Evolutionary conservation across 2,113 vertebrate species (phyloP), one percentile per base, ranked within the genome.

Genomic region (Panthera uncia): DNA sequence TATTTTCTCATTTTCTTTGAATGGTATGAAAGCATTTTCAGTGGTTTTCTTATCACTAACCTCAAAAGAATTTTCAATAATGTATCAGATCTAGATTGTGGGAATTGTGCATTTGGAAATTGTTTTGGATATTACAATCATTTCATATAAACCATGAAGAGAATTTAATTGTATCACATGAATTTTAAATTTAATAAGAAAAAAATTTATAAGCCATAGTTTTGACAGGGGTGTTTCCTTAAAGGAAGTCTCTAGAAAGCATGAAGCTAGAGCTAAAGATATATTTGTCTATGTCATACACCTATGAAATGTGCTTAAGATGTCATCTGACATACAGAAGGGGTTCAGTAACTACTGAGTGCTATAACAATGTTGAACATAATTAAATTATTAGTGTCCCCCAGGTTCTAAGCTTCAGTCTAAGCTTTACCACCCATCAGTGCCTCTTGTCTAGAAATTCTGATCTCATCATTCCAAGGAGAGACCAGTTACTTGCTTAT

Each of bases 41-140:
- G 36, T 55, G 87, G 65, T 92, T 63, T 81, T 80, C 29, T 89
- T 76, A 81, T 91, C 83, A 45, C 27, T 73, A 36, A 85, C 61
- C 81, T 95, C 79, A 89, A 95, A 97, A 93, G 73, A 94, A 95
- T 55, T 87, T 94, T 96, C 66, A 95, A 71, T 74, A 50, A 84
- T 86, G n/a, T 82, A 86, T 74, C 85, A 91, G 91, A 82, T 65
- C 31, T 82, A 69, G 61, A 55, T 91, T 8, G 9, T 82, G 68
- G 80, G 14, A 19, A 21, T 63, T 91, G 14, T 93, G 48, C 66
- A 57, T 68, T 69, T 95, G 66, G 25, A 87, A 90, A 15, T 63
- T 14, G 25, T 41, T 76, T 95, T 93, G 87, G n/a, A 65, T 87
- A 78, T 84, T 86, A 93, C 4, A 55, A 7, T 90, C 29, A 63